Evolutionary conservation across 2,113 vertebrate genomes (phyloP).

Genomic region (Notarius quadriscutis): DNA sequence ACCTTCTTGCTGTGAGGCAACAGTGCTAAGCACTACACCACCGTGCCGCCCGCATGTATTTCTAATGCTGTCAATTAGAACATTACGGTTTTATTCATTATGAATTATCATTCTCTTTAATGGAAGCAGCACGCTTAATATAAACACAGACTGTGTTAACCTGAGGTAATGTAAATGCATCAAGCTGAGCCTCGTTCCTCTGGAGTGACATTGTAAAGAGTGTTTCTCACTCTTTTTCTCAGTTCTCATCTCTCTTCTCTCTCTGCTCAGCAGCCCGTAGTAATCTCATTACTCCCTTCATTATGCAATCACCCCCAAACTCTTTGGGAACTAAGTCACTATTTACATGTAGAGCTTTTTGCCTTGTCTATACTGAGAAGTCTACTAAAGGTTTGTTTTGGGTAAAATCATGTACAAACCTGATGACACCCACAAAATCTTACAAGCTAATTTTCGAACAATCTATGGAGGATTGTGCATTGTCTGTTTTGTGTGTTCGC

Average conservation of each 20-base stretch:
- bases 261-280: slow-evolving; percentile 31
- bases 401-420: no score
- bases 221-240: neutral
- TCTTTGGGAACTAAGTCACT: neutral
- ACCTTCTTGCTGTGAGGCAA: no score
- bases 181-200: neutral
- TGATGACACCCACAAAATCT: neutral
- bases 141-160: neutral
- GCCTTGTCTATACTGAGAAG: neutral
- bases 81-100: neutral
- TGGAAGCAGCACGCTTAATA: neutral
- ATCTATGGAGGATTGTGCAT: neutral
- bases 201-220: neutral
- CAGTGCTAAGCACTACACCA: no score
- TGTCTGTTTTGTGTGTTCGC: neutral
- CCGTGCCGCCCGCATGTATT: no score
- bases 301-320: slow-evolving; percentile 48
- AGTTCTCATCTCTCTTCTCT: neutral
- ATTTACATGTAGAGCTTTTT: slow-evolving; percentile 22
- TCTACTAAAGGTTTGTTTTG: neutral
- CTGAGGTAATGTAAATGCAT: neutral
- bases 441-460: neutral
- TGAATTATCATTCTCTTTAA: neutral
- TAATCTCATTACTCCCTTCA: slow-evolving; percentile 41
- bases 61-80: neutral